Evolutionary conservation across 2,113 vertebrate species (phyloP), one percentile per base, ranked within the genome.

Genomic region (Poecile atricapillus): DNA sequence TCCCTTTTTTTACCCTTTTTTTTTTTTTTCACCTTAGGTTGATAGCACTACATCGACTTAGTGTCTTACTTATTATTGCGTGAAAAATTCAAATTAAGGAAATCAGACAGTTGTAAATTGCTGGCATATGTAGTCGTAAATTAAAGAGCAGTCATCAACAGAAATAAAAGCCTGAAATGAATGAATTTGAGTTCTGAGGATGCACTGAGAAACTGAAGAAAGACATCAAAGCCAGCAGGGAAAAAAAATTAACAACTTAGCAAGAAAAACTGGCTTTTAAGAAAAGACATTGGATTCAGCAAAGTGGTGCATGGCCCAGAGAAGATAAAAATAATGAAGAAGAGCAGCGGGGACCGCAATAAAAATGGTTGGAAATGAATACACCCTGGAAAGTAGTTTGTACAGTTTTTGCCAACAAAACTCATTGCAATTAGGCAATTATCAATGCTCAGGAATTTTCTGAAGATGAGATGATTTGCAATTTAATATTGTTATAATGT

Each of bases 21-120:
- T n/a, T 5, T 15, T 7, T 46, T 65, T 80, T 76, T 35, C 60
- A 93, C 79, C 50, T 44, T 53, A 67, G 52, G 49, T 93, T 86
- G 79, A 77, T 79, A 94, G 73, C 43, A 7, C 75, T 80, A 69
- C 53, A 79, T 86, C 2, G 0, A 69, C 81, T 96, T 91, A 22
- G 28, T 86, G 70, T 83, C 82, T 95, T 91, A 25, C 39, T 85
- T 93, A 90, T 83, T 94, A 89, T 50, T 87, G 76, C 1, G 15
- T 92, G 95, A 96, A 95, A 95, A 96, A 94, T 78, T 92, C 71
- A 95, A 95, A 95, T 92, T 82, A 95, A 94, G 83, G 79, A 92
- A 93, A 95, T 84, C 93, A 94, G 89, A 86, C 78, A 94, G 75
- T 80, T 94, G 92, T 93, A 96, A 97, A 97, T 97, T 97, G 74